Evolutionary conservation across 1,140 invertebrate species (phyloP).

Genomic region (Tetramorium parvispinum): DNA sequence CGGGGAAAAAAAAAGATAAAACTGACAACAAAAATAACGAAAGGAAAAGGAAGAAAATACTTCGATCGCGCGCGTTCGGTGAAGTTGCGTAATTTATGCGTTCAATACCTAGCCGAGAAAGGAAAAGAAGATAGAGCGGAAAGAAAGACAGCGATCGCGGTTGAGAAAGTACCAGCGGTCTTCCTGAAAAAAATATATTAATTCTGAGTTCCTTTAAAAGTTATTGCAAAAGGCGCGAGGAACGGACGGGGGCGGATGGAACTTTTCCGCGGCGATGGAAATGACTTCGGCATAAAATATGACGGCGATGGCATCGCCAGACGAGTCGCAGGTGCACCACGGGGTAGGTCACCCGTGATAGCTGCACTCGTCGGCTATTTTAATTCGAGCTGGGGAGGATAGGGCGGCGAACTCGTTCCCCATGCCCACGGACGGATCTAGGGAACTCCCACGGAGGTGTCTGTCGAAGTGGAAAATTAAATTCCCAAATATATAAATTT

Average conservation of each 20-base stretch:
- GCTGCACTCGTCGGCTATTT: slow-evolving; percentile 57
- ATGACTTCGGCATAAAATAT: slow-evolving; percentile 72
- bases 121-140: not conserved
- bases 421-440: slow-evolving; percentile 2
- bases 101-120: slow-evolving; percentile 75
- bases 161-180: slow-evolving; percentile 31
- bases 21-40: not conserved
- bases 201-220: slow-evolving; percentile 72
- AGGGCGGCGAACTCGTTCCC: not conserved
- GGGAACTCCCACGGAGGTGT: not conserved
- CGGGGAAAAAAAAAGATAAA: not conserved
- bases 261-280: slow-evolving; percentile 76
- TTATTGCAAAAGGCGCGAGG: slow-evolving; percentile 74
- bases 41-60: slow-evolving; percentile 64
- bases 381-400: not conserved
- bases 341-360: slow-evolving; percentile 63
- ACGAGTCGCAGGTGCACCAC: slow-evolving; percentile 68
- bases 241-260: slow-evolving; percentile 7
- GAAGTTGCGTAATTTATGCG: slow-evolving; percentile 78
- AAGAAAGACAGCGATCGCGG: not conserved
- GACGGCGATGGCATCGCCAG: slow-evolving; percentile 52
- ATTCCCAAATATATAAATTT: slow-evolving; percentile 45
- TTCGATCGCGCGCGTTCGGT: slow-evolving; percentile 72
- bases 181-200: slow-evolving; percentile 77
- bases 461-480: slow-evolving; percentile 38